A percentile compares a stretch with the other conserved stretches of the same genome.
phyloP scores from a whole-genome alignment of 2,888 invertebrate species.

The Chalcis sispes region DNA sequence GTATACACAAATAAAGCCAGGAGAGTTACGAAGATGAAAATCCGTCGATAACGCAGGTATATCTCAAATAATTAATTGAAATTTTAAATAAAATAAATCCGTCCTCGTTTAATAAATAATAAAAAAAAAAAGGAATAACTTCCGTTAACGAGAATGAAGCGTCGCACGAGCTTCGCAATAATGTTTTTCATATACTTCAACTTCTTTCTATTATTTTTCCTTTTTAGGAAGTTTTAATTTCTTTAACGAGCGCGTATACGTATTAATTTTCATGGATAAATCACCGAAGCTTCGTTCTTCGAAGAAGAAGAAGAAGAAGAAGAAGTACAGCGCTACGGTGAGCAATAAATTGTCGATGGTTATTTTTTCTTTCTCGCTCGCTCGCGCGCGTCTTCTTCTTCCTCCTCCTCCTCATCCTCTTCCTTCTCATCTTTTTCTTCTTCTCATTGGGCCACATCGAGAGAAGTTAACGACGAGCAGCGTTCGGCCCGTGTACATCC shows the following conservation, averaged over 20 bases:
- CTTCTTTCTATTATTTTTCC: too few species aligned
- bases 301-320: conserved; percentile 14
- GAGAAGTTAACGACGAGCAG: conserved; percentile 52
- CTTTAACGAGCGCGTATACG: background rate
- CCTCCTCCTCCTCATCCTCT: conserved; percentile 6
- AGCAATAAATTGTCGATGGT: conserved; percentile 54
- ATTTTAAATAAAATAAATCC: too few species aligned
- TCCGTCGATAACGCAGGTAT: too few species aligned
- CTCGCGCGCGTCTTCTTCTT: conserved; percentile 25
- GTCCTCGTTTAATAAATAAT: too few species aligned
- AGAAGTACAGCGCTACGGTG: conserved; percentile 45
- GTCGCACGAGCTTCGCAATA: too few species aligned
- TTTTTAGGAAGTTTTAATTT: background rate
- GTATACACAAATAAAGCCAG: too few species aligned
- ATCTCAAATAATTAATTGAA: too few species aligned
- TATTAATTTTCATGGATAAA: too few species aligned
- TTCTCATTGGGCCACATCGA: conserved; percentile 40
- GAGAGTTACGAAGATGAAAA: too few species aligned
- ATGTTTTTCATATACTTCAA: too few species aligned
- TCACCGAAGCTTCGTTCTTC: conserved; percentile 15
- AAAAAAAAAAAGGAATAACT: too few species aligned
- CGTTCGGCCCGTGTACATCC: background rate
- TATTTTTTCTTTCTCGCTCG: conserved; percentile 47
- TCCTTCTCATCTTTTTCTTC: conserved; percentile 28
- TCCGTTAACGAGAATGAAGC: too few species aligned